Conservation (phyloP, 1,140 invertebrate genomes). For the Drosophila miranda region DNA sequence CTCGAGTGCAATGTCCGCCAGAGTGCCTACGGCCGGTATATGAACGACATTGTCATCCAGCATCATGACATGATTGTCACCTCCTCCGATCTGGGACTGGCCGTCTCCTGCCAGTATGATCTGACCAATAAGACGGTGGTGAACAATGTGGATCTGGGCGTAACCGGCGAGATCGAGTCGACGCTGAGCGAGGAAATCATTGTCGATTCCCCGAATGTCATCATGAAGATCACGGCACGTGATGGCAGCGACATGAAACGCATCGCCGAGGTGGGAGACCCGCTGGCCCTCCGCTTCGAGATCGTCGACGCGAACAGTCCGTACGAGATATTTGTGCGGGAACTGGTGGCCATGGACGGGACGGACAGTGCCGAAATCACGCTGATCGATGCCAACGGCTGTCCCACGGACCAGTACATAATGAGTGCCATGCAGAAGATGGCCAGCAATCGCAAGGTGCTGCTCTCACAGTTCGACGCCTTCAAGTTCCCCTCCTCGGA, state of each 20-base stretch:
- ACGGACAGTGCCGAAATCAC: conserved; percentile 95
- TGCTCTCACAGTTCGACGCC: conserved; percentile 95
- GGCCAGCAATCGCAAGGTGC: conserved; percentile 86
- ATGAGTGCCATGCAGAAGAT: conserved; percentile 95
- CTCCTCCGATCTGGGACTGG: conserved; percentile 95
- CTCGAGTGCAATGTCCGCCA: conserved; percentile 94
- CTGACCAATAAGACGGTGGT: conserved; percentile 96
- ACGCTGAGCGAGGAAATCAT: conserved; percentile 91
- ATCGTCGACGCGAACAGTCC: conserved; percentile 95
- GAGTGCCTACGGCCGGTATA: conserved; percentile 91
- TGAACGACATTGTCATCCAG: conserved; percentile 95
- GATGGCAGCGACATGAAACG: conserved; percentile 89
- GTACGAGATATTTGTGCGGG: conserved; percentile 97
- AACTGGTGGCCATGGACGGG: conserved; percentile 96
- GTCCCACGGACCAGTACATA: conserved; percentile 96
- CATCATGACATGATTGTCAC: conserved; percentile 98
- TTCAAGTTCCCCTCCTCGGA: conserved; percentile 98
- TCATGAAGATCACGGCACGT: conserved; percentile 95
- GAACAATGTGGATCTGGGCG: conserved; percentile 94
- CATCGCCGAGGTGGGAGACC: conserved; percentile 93
- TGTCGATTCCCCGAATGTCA: conserved; percentile 95
- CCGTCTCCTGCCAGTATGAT: conserved; percentile 96
- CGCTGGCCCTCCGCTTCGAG: conserved; percentile 94
- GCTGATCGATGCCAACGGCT: conserved; percentile 94
- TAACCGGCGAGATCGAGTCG: conserved; percentile 92